Conservation (phyloP, 1,140 invertebrate species). For the Euschistus heros region DNA sequence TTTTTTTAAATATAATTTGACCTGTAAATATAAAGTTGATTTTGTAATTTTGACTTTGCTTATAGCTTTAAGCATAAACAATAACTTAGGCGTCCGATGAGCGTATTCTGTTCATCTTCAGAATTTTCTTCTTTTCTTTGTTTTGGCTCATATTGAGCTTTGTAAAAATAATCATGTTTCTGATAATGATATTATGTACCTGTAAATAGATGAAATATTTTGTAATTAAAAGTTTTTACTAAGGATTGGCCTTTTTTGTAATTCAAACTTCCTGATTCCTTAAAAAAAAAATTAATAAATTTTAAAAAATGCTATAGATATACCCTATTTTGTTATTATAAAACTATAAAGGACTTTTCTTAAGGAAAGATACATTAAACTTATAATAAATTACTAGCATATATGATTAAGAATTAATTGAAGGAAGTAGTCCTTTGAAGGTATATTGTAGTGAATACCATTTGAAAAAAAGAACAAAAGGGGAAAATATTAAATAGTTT, state of each 20-base stretch:
- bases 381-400: too few relatives aligned
- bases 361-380: too few relatives aligned
- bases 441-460: too few relatives aligned
- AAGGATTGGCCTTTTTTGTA: not conserved
- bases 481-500: too few relatives aligned
- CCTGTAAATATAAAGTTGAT: not conserved
- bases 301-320: too few relatives aligned
- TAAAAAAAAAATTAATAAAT: not conserved
- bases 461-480: too few relatives aligned
- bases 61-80: conserved; percentile 13
- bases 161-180: conserved; percentile 15
- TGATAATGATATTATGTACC: conserved; percentile 14
- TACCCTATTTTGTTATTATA: too few relatives aligned
- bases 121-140: conserved; percentile 5
- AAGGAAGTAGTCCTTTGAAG: too few relatives aligned
- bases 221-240: conserved; percentile 16
- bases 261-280: not conserved
- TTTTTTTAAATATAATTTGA: not conserved
- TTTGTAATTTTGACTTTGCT: conserved; percentile 8
- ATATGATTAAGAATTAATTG: too few relatives aligned
- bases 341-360: too few relatives aligned
- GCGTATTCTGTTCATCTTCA: conserved; percentile 6
- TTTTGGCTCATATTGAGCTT: conserved; percentile 15
- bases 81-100: not conserved
- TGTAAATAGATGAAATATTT: conserved; percentile 14